Evolutionary conservation across 2,113 vertebrate species (phyloP).

Genomic region (Callionymus lyra): DNA sequence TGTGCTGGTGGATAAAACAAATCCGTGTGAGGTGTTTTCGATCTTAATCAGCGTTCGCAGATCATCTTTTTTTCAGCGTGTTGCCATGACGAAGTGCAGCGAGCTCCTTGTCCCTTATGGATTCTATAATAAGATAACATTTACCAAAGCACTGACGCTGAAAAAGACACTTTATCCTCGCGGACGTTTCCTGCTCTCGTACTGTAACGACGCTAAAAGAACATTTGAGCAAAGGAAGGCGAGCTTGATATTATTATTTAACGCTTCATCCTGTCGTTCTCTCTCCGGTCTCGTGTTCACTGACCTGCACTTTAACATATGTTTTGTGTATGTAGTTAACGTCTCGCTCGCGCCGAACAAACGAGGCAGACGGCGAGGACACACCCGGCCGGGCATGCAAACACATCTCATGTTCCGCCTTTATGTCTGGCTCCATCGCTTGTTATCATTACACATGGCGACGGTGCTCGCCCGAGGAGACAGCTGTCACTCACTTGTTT

Average conservation of each 20-base stretch:
- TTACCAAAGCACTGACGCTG: conserved; percentile 11
- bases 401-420: conserved; percentile 5
- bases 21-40: background rate
- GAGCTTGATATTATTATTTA: too few relatives aligned
- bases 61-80: background rate
- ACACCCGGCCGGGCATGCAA: conserved; percentile 28
- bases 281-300: too few relatives aligned
- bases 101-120: background rate
- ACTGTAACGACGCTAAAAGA: too few relatives aligned
- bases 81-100: conserved; percentile 10
- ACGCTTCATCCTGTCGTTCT: too few relatives aligned
- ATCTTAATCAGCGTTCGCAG: conserved; percentile 1
- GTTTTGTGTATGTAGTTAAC: too few relatives aligned
- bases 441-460: conserved; percentile 4
- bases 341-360: conserved; percentile 2
- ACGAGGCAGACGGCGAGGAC: conserved; percentile 9
- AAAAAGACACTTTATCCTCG: conserved; percentile 29
- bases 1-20: too few relatives aligned
- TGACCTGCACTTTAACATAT: too few relatives aligned
- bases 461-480: conserved; percentile 23
- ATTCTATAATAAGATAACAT: conserved; percentile 33
- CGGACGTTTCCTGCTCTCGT: conserved; percentile 4
- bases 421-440: conserved; percentile 13
- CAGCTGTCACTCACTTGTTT: conserved; percentile 38
- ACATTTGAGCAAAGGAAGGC: too few relatives aligned